Base-by-base conservation (phyloP, 2,113 vertebrate species). In the Atractosteus spatula region DNA sequence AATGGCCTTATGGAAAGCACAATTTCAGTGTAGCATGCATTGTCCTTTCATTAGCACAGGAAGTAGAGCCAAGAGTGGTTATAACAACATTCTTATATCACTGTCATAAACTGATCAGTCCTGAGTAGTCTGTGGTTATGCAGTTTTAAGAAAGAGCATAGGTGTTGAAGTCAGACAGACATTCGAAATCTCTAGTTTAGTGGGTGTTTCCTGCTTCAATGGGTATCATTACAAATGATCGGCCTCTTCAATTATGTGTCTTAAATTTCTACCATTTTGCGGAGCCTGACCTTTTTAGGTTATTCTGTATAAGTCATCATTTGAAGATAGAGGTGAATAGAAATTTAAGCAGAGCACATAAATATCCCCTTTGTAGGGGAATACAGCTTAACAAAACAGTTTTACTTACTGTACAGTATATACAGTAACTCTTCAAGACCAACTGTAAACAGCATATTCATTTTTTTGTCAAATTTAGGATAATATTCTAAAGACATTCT, bases 1-100 rank as follows among this genome's bases (percentile, higher is more conserved):
- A 83, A 14, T 68, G 61, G 62, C 71, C 71, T 13, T 72, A 64
- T 80, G 78, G 79, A 85, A 75, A 59, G 14, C 10, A n/a, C 41
- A 17, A 51, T 56, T 45, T 66, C 41, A 57, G 17, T 16, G 51
- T 5, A 55, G n/a, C 17, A 54, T 12, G 29, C 41, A 61, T 41
- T 61, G 69, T 59, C 8, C 66, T 80, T 78, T 55, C 61, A 75
- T 76, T 75, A 55, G 57, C n/a, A 16, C 47, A 71, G 76, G 66
- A 78, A 75, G 68, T 14, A 62, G 29, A 59, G 51, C 12, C 56
- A 0, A 7, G 29, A 8, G 17, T 43, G 41, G 41, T 65, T 62
- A 62, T 11, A 41, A 41, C 62, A 17, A 29, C 62, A 70, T 41
- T 59, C 10, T 56, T 70, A 5, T 11, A 29, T 29, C 3, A n/a